Conservation (phyloP, 2,797 vertebrate species). For the Malacoctenus gilli region DNA sequence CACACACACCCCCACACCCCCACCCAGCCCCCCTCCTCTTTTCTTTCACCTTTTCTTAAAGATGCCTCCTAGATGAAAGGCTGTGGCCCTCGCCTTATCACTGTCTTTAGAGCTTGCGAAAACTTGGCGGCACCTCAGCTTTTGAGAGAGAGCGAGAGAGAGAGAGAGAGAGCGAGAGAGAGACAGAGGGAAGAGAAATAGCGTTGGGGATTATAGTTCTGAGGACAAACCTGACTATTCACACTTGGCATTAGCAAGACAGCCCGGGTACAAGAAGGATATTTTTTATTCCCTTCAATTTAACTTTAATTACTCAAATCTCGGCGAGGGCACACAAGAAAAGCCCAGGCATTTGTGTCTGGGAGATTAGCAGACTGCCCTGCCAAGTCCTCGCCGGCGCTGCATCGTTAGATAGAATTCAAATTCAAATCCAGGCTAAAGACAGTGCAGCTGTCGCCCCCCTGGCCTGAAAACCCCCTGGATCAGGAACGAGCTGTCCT, state of each 20-base stretch:
- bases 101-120: conserved; percentile 79
- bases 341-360: conserved; percentile 88
- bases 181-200: conserved; percentile 74
- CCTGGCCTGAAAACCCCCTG: conserved; percentile 87
- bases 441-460: conserved; percentile 88
- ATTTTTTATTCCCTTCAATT: conserved; percentile 88
- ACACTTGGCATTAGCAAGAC: conserved; percentile 86
- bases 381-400: conserved; percentile 87
- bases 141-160: conserved; percentile 50
- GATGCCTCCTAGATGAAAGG: conserved; percentile 83
- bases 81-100: conserved; percentile 77
- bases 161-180: conserved; percentile 20
- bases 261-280: conserved; percentile 87
- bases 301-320: conserved; percentile 91
- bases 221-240: conserved; percentile 86
- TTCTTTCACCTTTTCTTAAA: conserved; percentile 60
- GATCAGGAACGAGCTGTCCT: conserved; percentile 90
- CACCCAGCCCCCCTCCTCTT: conserved; percentile 4
- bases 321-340: conserved; percentile 88
- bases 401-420: conserved; percentile 89
- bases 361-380: conserved; percentile 87
- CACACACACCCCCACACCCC: conserved; percentile 9
- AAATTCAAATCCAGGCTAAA: conserved; percentile 91
- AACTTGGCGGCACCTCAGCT: conserved; percentile 80
- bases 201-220: conserved; percentile 83